Evolutionary conservation across 2,797 vertebrate genomes (phyloP).

Genomic region (Myotis pilosus): DNA sequence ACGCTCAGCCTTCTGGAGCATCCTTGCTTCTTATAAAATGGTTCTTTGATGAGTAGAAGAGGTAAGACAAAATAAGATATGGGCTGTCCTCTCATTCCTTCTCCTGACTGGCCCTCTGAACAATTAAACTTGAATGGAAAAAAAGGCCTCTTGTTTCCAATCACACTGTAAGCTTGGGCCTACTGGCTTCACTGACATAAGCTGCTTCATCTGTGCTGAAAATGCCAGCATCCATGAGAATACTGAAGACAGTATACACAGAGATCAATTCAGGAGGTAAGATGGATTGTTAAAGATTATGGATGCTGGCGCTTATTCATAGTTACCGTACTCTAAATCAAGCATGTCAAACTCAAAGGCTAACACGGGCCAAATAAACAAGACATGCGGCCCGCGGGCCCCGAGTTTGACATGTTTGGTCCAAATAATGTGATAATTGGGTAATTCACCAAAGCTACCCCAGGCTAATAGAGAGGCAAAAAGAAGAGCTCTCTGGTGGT

Average conservation of each 20-base stretch:
- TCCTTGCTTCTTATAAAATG: not conserved
- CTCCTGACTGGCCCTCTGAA: not conserved
- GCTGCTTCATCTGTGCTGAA: not conserved
- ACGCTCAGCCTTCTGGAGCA: not conserved
- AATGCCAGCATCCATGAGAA: not conserved
- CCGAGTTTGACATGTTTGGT: too few species aligned
- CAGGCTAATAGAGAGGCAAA: slow-evolving; percentile 1
- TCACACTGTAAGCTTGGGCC: not conserved
- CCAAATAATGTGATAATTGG: not conserved
- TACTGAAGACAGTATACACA: not conserved
- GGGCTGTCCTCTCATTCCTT: not conserved
- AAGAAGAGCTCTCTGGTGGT: not conserved
- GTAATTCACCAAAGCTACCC: not conserved
- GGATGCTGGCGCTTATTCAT: not conserved
- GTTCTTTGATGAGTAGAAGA: not conserved
- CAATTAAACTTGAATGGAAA: not conserved
- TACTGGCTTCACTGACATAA: not conserved
- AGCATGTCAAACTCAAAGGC: too few species aligned
- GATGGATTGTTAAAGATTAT: not conserved
- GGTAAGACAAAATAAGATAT: not conserved
- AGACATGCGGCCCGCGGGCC: too few species aligned
- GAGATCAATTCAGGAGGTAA: not conserved
- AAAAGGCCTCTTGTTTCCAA: not conserved
- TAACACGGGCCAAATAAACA: too few species aligned
- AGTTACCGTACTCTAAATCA: not conserved